Percentiles rank a stretch among this genome's conserved stretches.
phyloP scores from a whole-genome alignment of 2,888 invertebrate species.

The Trimorus sp. region DNA sequence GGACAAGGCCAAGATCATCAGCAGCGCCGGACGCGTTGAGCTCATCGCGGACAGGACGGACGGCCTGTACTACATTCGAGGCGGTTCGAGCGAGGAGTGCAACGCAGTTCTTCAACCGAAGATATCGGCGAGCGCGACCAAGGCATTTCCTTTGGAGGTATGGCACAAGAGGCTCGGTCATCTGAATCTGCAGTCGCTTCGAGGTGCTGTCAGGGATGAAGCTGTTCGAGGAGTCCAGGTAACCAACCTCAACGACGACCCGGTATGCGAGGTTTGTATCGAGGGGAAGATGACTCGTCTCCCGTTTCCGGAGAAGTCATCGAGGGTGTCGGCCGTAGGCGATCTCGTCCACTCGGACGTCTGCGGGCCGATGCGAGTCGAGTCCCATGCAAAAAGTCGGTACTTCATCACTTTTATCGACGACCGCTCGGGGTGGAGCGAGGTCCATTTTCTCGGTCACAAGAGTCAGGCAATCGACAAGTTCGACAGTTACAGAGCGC shows the following conservation, averaged over 20 bases:
- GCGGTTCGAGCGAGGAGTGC: too few species aligned
- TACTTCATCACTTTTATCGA: slow-evolving; percentile 71
- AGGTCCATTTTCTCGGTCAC: slow-evolving; percentile 63
- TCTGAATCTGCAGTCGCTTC: slow-evolving; percentile 21
- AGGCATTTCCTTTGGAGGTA: neutral
- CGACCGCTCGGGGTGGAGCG: slow-evolving; percentile 68
- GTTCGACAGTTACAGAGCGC: neutral
- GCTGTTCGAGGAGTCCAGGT: slow-evolving; percentile 10
- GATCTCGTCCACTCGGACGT: slow-evolving; percentile 63
- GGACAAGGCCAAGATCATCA: slow-evolving; percentile 6
- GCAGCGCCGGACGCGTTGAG: neutral
- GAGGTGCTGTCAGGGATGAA: neutral
- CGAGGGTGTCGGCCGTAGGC: slow-evolving; percentile 24
- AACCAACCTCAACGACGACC: slow-evolving; percentile 8
- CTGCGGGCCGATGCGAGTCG: slow-evolving; percentile 52
- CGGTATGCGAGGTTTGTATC: slow-evolving; percentile 17
- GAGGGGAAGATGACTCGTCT: slow-evolving; percentile 20
- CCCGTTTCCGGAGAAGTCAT: slow-evolving; percentile 20
- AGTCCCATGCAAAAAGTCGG: slow-evolving; percentile 55
- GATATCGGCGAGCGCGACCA: neutral
- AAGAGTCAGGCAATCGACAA: slow-evolving; percentile 6
- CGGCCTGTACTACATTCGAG: slow-evolving; percentile 13
- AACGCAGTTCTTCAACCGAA: too few species aligned
- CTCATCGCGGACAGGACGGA: slow-evolving; percentile 13
- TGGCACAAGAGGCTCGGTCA: slow-evolving; percentile 39